A percentile compares a stretch with the other conserved stretches of the same genome.
Evolutionary conservation across 2,113 vertebrate species (phyloP).

Genomic region (Caloenas nicobarica): DNA sequence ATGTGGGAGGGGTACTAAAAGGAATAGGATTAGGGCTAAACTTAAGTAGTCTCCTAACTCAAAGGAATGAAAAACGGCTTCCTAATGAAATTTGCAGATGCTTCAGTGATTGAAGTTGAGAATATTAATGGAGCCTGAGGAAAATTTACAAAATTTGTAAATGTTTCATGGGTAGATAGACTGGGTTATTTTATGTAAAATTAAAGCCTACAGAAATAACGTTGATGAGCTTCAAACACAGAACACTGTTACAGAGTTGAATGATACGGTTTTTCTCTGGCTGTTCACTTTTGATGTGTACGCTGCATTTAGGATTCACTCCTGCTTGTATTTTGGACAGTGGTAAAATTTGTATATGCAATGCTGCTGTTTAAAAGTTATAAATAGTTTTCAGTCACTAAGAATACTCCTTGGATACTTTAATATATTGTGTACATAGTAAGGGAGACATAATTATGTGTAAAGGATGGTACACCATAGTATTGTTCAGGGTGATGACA

Average conservation of each 20-base stretch:
- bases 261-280: background rate
- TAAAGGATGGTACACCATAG: background rate
- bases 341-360: fast-evolving
- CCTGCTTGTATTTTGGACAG: background rate
- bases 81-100: background rate
- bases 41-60: background rate
- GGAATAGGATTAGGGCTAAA: background rate
- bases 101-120: background rate
- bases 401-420: background rate
- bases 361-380: background rate
- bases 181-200: no score
- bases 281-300: background rate
- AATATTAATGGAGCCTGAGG: background rate
- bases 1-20: background rate
- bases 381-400: constrained; percentile 21
- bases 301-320: background rate
- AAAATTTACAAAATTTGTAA: background rate
- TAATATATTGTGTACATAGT: background rate
- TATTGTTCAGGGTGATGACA: background rate
- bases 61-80: background rate
- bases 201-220: background rate
- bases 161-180: no score
- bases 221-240: background rate
- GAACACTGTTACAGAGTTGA: background rate
- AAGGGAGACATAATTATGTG: background rate